Evolutionary conservation across 2,888 invertebrate genomes (phyloP).

Genomic region (Epicampocera succincta): DNA sequence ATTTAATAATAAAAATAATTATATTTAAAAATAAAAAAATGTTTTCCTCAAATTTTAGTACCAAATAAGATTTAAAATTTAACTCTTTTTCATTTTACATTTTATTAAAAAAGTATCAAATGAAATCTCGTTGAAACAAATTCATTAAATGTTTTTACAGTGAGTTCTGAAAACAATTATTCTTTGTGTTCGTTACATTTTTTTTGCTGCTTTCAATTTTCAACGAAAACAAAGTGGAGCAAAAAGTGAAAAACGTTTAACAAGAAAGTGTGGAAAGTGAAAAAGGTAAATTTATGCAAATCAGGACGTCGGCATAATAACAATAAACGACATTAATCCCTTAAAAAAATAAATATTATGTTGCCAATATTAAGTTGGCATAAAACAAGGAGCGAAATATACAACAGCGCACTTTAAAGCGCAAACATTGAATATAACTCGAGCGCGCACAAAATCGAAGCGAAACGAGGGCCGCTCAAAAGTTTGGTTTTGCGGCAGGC

Average conservation of each 20-base stretch:
- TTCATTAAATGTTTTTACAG: slow-evolving; percentile 8
- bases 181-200: slow-evolving; percentile 7
- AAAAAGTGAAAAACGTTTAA: slow-evolving; percentile 32
- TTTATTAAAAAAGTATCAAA: slow-evolving; percentile 32
- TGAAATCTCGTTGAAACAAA: slow-evolving; percentile 29
- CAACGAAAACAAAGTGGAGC: slow-evolving; percentile 21
- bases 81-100: neutral
- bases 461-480: no score
- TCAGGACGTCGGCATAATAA: slow-evolving; percentile 70
- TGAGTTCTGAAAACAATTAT: slow-evolving; percentile 33
- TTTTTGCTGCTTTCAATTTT: slow-evolving; percentile 19
- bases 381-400: slow-evolving; percentile 2
- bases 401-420: slow-evolving; percentile 13
- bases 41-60: neutral
- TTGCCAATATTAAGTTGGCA: slow-evolving; percentile 9
- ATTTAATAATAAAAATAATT: no score
- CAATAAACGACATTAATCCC: slow-evolving; percentile 73
- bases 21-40: no score
- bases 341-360: slow-evolving; percentile 70
- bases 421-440: neutral
- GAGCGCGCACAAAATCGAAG: neutral
- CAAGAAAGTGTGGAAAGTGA: neutral
- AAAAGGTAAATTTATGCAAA: slow-evolving; percentile 72
- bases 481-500: no score
- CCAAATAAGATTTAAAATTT: neutral